Evolutionary conservation across 2,797 vertebrate genomes (phyloP).

Genomic region (Acomys russatus): DNA sequence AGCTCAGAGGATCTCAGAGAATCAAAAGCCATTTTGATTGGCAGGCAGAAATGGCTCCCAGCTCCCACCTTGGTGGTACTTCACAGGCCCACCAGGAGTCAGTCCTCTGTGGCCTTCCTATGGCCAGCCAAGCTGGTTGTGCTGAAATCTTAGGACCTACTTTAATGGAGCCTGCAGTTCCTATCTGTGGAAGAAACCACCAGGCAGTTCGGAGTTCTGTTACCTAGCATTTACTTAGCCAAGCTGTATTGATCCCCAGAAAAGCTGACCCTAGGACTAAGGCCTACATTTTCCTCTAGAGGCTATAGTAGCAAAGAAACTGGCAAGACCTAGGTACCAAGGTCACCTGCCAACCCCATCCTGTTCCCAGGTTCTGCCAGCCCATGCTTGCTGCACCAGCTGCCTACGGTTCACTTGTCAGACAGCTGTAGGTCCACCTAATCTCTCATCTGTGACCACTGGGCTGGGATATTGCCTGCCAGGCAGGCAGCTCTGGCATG

Average conservation of each 20-base stretch:
- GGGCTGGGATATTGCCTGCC: constrained; percentile 70
- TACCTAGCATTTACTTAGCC: not conserved
- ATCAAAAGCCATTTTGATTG: not conserved
- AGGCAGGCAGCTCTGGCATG: constrained; percentile 70
- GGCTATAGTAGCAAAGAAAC: constrained; percentile 49
- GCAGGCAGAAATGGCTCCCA: not conserved
- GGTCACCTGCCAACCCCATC: constrained; percentile 54
- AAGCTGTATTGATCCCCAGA: not conserved
- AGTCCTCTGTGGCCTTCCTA: not conserved
- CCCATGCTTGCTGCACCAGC: constrained; percentile 55
- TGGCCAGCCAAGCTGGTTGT: not conserved
- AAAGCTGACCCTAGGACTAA: not conserved
- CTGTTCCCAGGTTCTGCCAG: constrained; percentile 54
- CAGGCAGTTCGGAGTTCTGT: not conserved
- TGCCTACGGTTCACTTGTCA: constrained; percentile 55
- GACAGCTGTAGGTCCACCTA: constrained; percentile 68
- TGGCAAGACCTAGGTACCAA: constrained; percentile 62
- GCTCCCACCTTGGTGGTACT: not conserved
- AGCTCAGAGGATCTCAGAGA: not conserved
- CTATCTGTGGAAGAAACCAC: not conserved
- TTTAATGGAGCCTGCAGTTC: not conserved
- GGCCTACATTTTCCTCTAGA: constrained; percentile 35
- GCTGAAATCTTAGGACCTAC: not conserved
- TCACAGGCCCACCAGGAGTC: constrained; percentile 31
- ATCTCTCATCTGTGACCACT: constrained; percentile 83